Base-by-base conservation (phyloP, 2,888 invertebrate genomes). In the Caenorhabditis zanzibari region DNA sequence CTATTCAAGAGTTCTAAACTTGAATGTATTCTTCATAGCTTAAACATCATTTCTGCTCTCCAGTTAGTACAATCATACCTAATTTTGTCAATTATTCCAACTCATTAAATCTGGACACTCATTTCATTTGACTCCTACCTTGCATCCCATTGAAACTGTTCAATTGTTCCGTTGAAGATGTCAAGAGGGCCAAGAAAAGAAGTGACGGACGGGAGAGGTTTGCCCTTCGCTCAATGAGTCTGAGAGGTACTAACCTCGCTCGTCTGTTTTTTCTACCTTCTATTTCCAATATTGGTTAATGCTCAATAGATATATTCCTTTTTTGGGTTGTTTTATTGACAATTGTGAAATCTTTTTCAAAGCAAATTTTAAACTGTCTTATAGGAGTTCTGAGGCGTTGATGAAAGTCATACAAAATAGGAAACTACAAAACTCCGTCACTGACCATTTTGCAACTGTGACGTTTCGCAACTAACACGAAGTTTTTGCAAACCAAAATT, bases 151-250 rank as follows among this genome's bases (percentile, higher is more conserved):
- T 64, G 56, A 79, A 79, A 79, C 79, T 71, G 71, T 79, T 71
- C 79, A 71, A 79, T 79, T 79, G 71, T 79, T 71, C 64, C 61
- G 47, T 56, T 41, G 75, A 56, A 32, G 66, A 71, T 79, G 79
- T 79, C 79, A 79, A 79, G 79, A 77, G 77, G 77, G 38, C 54
- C 66, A 52, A 35, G 52, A 52, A 52, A 68, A 24, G 44, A 52
- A 14, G 44, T n/a, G 47, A 64, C 47, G 68, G 68, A 47, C 66
- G 24, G 47, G 19, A 59, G 49, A 59, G 59, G 71, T 71, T 64
- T 71, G 71, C 79, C 79, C 71, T 77, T 63, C 54, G n/a, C 58
- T 58, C 28, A 26, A 19, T 68, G 59, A 47, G 47, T 47, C 19
- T n/a, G 47, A 47, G 47, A 19, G 32, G 16, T 47, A 47, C 22